A percentile compares a stretch with the other conserved stretches of the same genome.
Evolutionary conservation across 2,797 vertebrate species (phyloP).

Genomic region (Leptoclinus maculatus): DNA sequence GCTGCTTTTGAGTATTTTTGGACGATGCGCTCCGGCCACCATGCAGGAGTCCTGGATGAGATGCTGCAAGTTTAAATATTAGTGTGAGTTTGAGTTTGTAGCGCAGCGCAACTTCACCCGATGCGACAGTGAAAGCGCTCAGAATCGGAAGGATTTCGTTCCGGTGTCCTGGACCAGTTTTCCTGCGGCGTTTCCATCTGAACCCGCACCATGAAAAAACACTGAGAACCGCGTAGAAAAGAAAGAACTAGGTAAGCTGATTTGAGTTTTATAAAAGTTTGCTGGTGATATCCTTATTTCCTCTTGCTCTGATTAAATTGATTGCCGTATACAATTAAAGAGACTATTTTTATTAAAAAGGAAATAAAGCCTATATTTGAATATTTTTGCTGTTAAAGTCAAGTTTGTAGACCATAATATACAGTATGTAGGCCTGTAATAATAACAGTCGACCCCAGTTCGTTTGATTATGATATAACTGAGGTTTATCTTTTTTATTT

Average conservation of each 20-base stretch:
- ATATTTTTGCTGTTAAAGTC: neutral
- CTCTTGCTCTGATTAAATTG: neutral
- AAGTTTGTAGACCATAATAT: conserved; percentile 1
- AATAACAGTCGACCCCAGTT: conserved; percentile 1
- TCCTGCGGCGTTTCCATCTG: conserved; percentile 41
- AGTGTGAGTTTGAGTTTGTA: conserved; percentile 42
- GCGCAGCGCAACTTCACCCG: conserved; percentile 48
- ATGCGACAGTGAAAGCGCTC: conserved; percentile 18
- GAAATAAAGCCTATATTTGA: neutral
- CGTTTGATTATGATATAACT: neutral
- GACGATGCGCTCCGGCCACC: conserved; percentile 7
- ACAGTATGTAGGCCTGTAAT: conserved; percentile 9
- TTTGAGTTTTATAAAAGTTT: conserved; percentile 32
- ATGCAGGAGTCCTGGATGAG: conserved; percentile 34
- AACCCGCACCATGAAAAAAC: conserved; percentile 30
- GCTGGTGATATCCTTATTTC: conserved; percentile 1
- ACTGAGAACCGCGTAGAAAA: neutral
- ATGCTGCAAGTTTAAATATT: conserved; percentile 38
- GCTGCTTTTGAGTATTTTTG: neutral
- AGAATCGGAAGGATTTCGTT: conserved; percentile 26
- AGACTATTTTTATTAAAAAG: neutral
- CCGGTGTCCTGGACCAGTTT: conserved; percentile 37
- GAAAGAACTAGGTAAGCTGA: conserved; percentile 39
- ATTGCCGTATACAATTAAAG: neutral
- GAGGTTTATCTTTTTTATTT: neutral